Evolutionary conservation across 2,113 vertebrate species (phyloP), one percentile per base, ranked within the genome.

Genomic region (Bolborhynchus lineola): DNA sequence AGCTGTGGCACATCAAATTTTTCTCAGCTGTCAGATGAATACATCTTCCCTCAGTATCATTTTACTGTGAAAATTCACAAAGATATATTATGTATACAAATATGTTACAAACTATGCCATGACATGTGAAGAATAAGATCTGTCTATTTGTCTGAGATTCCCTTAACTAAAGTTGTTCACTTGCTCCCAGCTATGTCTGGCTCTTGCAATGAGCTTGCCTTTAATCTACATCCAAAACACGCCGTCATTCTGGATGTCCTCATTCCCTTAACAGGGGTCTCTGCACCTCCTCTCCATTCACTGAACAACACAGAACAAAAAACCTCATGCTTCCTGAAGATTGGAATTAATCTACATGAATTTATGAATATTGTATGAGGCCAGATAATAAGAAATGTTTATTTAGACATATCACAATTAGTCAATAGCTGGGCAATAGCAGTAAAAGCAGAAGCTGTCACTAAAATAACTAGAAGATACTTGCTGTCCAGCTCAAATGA

Each of bases 51-150:
- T 80, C 78, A 80, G 68, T 20, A 37, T 49, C 35, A 62, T 62
- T 87, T 91, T 69, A 76, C 93, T 52, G 46, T 65, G 70, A 83
- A 91, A 92, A 91, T 75, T 91, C 67, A 59, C 65, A 82, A 79
- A 79, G 70, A 95, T 72, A 15, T 80, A 89, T 93, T 90, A 79
- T 82, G 44, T 91, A 79, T 76, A 91, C 62, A 93, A 92, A 95
- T 76, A 87, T 16, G 28, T 86, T 87, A 64, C 81, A 89, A 82
- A 83, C 69, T 76, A 65, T 68, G 74, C 75, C 62, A 57, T 35
- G 62, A 55, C 65, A 82, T 77, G 68, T 1, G 0, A 78, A 59
- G 68, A 84, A 42, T 65, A 90, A 90, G 64, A 81, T 81, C 37
- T 88, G 21, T 16, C 75, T 92, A 55, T 52, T 91, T 79, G 72